phyloP scores from a whole-genome alignment of 2,113 vertebrate genomes.

The Phycodurus eques region DNA sequence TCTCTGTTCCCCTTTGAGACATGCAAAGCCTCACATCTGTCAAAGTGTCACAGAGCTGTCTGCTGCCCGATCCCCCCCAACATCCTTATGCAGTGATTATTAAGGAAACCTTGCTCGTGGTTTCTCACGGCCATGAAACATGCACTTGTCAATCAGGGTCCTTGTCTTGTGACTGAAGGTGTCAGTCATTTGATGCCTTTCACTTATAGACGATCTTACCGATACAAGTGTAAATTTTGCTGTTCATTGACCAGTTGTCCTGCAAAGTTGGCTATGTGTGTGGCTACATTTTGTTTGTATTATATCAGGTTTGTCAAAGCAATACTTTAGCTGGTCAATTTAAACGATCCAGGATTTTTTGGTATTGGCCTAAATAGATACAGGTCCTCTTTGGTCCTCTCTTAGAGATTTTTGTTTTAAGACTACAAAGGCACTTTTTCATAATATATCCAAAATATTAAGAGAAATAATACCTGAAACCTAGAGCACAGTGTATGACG shows the following conservation, averaged over 20 bases:
- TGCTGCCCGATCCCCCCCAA: slow-evolving; percentile 18
- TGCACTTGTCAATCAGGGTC: slow-evolving; percentile 52
- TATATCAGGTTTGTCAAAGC: not conserved
- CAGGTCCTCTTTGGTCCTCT: too few relatives aligned
- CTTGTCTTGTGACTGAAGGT: slow-evolving; percentile 22
- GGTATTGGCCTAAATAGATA: too few relatives aligned
- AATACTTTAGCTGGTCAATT: too few relatives aligned
- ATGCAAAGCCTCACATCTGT: slow-evolving; percentile 65
- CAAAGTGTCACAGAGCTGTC: slow-evolving; percentile 62
- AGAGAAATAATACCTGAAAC: too few relatives aligned
- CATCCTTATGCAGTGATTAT: slow-evolving; percentile 37
- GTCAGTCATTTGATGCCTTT: slow-evolving; percentile 25
- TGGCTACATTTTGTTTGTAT: not conserved
- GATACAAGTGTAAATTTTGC: slow-evolving; percentile 31
- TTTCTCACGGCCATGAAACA: slow-evolving; percentile 67
- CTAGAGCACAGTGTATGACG: not conserved
- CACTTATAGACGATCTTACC: slow-evolving; percentile 12
- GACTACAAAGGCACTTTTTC: too few relatives aligned
- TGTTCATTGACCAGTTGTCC: not conserved
- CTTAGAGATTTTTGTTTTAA: too few relatives aligned
- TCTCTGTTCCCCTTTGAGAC: slow-evolving; percentile 39
- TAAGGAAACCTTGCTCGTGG: slow-evolving; percentile 25
- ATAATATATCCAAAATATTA: too few relatives aligned
- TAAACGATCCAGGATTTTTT: too few relatives aligned
- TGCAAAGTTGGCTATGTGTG: not conserved